These are phyloP conservation scores for Drosophila pseudoobscura DNA, from an alignment of 1,140 invertebrate genomes.

Conservation along the genomic window DNA sequence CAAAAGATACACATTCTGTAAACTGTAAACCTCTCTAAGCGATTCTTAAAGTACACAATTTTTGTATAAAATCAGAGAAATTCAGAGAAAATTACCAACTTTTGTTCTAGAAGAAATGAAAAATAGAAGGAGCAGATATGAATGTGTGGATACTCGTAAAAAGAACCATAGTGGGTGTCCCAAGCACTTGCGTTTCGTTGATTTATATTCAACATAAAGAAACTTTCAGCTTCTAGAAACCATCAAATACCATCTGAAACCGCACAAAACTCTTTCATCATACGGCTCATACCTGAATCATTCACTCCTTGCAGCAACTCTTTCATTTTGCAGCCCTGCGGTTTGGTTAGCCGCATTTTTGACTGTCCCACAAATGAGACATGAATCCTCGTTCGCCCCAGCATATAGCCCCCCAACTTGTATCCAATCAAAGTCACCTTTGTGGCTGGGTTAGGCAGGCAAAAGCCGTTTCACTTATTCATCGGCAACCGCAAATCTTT, in stretches of 20 bases:
- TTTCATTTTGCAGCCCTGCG: constrained; percentile 33
- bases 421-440: constrained; percentile 43
- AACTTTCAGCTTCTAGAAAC: too few relatives aligned
- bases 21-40: constrained; percentile 1
- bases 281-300: background rate
- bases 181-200: too few relatives aligned
- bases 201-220: too few relatives aligned
- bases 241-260: too few relatives aligned
- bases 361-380: constrained; percentile 40
- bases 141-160: too few relatives aligned
- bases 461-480: constrained; percentile 51
- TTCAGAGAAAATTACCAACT: too few relatives aligned
- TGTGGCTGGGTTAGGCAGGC: constrained; percentile 15
- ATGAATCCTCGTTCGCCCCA: constrained; percentile 18
- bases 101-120: too few relatives aligned
- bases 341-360: constrained; percentile 32
- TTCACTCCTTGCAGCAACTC: background rate
- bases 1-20: constrained; percentile 25
- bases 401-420: constrained; percentile 1
- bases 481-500: constrained; percentile 64
- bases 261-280: too few relatives aligned
- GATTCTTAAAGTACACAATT: too few relatives aligned
- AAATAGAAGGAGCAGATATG: too few relatives aligned
- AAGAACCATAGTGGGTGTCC: too few relatives aligned
- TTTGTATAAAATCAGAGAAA: too few relatives aligned